These are phyloP conservation scores for Istiophorus platypterus DNA, from an alignment of 2,113 vertebrate species.

Conservation along the genomic window DNA sequence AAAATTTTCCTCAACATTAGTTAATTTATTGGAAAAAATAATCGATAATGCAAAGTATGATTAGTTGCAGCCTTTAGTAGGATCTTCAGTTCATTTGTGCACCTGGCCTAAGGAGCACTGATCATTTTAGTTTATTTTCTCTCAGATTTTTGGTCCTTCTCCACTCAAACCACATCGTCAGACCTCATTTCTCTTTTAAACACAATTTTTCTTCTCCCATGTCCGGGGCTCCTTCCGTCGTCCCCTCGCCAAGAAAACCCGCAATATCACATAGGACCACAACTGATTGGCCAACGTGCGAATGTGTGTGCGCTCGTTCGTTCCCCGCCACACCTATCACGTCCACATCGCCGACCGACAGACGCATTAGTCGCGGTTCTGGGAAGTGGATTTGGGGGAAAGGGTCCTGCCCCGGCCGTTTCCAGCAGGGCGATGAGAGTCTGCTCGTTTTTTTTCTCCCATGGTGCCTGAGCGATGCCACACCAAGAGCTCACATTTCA, in stretches of 20 bases:
- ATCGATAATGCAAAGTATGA: background rate
- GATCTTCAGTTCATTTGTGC: background rate
- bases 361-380: conserved; percentile 13
- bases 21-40: background rate
- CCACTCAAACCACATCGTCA: background rate
- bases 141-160: background rate
- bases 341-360: background rate
- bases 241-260: background rate
- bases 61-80: background rate
- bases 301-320: conserved; percentile 7
- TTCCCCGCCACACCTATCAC: conserved; percentile 36
- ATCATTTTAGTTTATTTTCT: background rate
- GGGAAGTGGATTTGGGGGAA: conserved; percentile 17
- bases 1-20: no score
- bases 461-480: background rate
- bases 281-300: background rate
- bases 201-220: background rate
- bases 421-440: conserved; percentile 30
- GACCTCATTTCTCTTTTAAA: background rate
- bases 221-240: background rate
- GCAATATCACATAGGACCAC: conserved; percentile 1
- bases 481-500: background rate
- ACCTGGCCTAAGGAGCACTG: background rate
- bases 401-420: background rate
- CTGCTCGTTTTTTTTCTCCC: conserved; percentile 21